Conservation (phyloP, 2,797 vertebrate species). For the Columba guinea region DNA sequence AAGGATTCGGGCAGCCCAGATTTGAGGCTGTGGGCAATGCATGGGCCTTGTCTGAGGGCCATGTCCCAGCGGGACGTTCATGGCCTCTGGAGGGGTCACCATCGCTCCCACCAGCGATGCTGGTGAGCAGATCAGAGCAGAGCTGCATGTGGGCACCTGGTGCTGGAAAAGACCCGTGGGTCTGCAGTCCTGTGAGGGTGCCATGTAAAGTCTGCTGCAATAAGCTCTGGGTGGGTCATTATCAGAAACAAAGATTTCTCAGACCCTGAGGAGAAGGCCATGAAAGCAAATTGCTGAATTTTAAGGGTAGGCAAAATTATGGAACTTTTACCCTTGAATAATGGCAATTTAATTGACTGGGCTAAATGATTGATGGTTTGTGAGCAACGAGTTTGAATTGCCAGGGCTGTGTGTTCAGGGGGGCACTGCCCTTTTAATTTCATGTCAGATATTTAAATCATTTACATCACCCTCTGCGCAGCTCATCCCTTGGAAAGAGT, state of each 20-base stretch:
- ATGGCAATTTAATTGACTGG: conserved; percentile 36
- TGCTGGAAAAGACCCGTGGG: background rate
- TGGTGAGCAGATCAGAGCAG: accelerated
- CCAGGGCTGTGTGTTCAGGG: background rate
- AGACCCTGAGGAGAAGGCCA: background rate
- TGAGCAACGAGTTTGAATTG: conserved; percentile 43
- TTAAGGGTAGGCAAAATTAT: background rate
- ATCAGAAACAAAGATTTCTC: background rate
- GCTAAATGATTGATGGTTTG: conserved; percentile 54
- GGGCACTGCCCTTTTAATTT: conserved; percentile 62
- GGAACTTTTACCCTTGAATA: conserved; percentile 30
- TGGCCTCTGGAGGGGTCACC: background rate
- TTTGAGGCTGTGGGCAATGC: background rate
- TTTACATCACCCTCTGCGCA: conserved; percentile 1
- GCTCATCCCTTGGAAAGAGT: conserved; percentile 65
- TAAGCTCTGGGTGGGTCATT: background rate
- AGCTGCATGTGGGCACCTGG: background rate
- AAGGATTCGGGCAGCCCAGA: background rate
- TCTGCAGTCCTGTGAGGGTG: background rate
- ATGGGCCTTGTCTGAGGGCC: background rate
- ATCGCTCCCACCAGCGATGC: background rate
- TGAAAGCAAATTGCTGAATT: background rate
- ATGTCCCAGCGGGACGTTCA: background rate
- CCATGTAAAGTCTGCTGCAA: accelerated
- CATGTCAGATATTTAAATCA: conserved; percentile 40